Evolutionary conservation across 2,113 vertebrate species (phyloP), one percentile per base, ranked within the genome.

Genomic region (Girardinichthys multiradiatus): DNA sequence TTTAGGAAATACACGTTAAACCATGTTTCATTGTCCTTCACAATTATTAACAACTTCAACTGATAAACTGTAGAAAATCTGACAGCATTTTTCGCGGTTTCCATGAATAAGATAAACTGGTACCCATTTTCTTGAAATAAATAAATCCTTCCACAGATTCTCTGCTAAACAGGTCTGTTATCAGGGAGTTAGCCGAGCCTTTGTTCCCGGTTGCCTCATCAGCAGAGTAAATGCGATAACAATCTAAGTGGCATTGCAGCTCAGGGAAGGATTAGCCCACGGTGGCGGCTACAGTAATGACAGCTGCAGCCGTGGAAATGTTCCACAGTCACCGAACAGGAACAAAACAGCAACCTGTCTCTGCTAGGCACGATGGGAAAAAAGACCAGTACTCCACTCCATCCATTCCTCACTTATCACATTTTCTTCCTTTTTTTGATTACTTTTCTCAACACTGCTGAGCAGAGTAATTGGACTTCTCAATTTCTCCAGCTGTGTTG

Each of bases 191-290:
- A 27, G 70, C 71, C 2, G 60, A 61, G 67, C 68, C 77, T 71
- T 68, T 62, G 15, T 62, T n/a, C 54, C 48, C n/a, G 79, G 81
- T 73, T 58, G 76, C 75, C 77, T 79, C 85, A 74, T 79, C 77
- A 78, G 35, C 58, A 14, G 70, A 81, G 86, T 30, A 15, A 60
- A 78, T 62, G 37, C 4, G 81, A 90, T 85, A 86, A 77, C 8
- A 67, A 90, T 90, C 86, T 66, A 66, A 70, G 78, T 73, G 71
- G 70, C 57, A 68, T 60, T 21, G 73, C 24, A 62, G 76, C 85
- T 85, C 72, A 39, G 67, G 72, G 70, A 85, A 31, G 85, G 85
- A 88, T 92, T 80, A 91, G 69, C 80, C 82, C 71, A 57, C 83
- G 74, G 75, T 69, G 68, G 79, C 42, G 64, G 72, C 42, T 69